A percentile compares a stretch with the other conserved stretches of the same genome.
phyloP scores from a whole-genome alignment of 2,113 vertebrate species.

The Opisthocomus hoazin region DNA sequence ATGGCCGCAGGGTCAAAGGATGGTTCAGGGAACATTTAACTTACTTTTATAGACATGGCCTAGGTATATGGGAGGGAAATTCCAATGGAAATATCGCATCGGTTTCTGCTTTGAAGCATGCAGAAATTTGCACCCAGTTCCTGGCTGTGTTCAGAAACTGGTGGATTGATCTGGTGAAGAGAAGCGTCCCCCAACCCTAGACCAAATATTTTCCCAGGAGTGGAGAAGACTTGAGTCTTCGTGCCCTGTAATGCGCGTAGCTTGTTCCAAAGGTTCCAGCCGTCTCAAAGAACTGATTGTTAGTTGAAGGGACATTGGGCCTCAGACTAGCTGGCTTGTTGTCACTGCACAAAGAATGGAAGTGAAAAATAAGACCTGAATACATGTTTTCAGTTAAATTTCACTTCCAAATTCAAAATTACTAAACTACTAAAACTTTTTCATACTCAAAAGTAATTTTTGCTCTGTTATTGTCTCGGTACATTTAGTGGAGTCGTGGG shows the following conservation, averaged over 20 bases:
- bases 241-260: accelerated
- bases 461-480: neutral
- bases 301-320: neutral
- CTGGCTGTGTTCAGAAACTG: neutral
- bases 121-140: neutral
- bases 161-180: neutral
- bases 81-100: neutral
- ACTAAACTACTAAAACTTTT: neutral
- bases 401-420: neutral
- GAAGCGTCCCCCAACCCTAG: neutral
- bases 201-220: neutral
- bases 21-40: neutral
- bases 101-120: neutral
- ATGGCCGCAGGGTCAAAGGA: neutral
- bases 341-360: neutral
- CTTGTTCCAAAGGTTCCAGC: neutral
- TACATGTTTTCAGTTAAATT: neutral
- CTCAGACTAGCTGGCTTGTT: neutral
- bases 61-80: neutral
- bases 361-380: neutral
- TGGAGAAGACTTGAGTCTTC: neutral
- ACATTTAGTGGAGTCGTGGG: neutral
- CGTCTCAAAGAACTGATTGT: neutral
- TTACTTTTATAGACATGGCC: neutral
- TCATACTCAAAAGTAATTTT: neutral